These are phyloP conservation scores for Steinernema scapterisci DNA, from an alignment of 2,888 invertebrate species.

Conservation along the genomic window DNA sequence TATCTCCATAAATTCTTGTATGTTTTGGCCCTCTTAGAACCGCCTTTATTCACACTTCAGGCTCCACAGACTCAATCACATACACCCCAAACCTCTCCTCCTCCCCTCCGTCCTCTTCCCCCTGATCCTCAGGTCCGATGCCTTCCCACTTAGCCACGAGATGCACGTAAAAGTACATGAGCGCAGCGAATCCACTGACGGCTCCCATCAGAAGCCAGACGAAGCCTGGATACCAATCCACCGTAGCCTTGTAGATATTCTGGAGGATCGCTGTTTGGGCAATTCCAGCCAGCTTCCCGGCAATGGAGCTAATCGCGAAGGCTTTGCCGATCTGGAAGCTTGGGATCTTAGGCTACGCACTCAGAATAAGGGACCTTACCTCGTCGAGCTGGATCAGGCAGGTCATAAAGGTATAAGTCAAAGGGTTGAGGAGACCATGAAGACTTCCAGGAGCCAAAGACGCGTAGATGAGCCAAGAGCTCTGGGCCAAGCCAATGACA, in stretches of 20 bases:
- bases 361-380: no score
- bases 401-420: constrained; percentile 62
- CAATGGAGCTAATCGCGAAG: constrained; percentile 59
- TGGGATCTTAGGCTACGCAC: not conserved
- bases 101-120: not conserved
- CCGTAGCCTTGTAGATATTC: constrained; percentile 59
- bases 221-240: constrained; percentile 64
- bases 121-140: constrained; percentile 38
- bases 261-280: constrained; percentile 58
- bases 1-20: no score
- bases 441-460: constrained; percentile 57
- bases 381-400: constrained; percentile 59
- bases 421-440: constrained; percentile 62
- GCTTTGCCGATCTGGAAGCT: constrained; percentile 59
- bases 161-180: constrained; percentile 55
- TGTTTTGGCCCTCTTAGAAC: no score
- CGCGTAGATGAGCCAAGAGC: constrained; percentile 58
- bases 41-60: no score
- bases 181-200: constrained; percentile 49
- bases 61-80: no score
- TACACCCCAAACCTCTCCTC: not conserved
- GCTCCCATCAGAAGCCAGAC: constrained; percentile 60
- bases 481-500: constrained; percentile 55
- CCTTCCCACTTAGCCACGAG: constrained; percentile 52
- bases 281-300: constrained; percentile 56